phyloP scores from a whole-genome alignment of 2,888 invertebrate genomes.

The Phalera bucephala region DNA sequence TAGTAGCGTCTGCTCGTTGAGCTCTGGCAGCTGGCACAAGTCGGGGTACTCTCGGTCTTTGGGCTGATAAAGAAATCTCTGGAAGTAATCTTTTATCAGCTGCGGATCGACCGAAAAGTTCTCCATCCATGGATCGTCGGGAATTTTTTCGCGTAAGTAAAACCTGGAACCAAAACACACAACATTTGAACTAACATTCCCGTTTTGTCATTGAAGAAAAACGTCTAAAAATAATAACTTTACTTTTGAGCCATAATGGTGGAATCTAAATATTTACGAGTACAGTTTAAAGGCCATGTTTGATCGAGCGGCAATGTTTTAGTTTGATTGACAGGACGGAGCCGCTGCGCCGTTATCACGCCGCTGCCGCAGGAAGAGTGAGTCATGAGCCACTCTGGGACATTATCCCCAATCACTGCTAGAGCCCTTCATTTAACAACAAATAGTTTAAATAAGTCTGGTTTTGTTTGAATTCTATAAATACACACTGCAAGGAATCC shows the following conservation, averaged over 20 bases:
- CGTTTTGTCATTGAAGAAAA: constrained; percentile 14
- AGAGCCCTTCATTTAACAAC: constrained; percentile 53
- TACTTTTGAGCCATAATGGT: constrained; percentile 68
- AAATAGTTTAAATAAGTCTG: constrained; percentile 34
- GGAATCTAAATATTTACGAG: constrained; percentile 52
- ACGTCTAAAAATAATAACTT: constrained; percentile 40
- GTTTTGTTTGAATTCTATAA: too few species aligned
- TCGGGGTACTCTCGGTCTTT: constrained; percentile 97
- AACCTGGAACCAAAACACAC: constrained; percentile 85
- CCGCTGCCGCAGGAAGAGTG: constrained; percentile 74
- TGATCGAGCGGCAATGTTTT: constrained; percentile 56
- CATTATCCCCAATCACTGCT: constrained; percentile 69
- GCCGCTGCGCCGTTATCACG: constrained; percentile 64
- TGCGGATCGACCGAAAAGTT: constrained; percentile 95
- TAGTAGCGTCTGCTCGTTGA: constrained; percentile 95
- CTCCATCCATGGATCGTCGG: constrained; percentile 93
- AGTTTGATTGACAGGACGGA: constrained; percentile 77
- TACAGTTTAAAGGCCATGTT: constrained; percentile 55
- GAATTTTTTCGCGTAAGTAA: constrained; percentile 93
- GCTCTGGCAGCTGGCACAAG: constrained; percentile 96
- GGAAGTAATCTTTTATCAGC: constrained; percentile 95
- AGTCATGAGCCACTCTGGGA: constrained; percentile 57
- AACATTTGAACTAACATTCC: constrained; percentile 6
- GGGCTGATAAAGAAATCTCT: constrained; percentile 95
- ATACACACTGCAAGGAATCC: too few species aligned